Conservation (phyloP, 2,888 invertebrate genomes). For the Horisme vitalbata region DNA sequence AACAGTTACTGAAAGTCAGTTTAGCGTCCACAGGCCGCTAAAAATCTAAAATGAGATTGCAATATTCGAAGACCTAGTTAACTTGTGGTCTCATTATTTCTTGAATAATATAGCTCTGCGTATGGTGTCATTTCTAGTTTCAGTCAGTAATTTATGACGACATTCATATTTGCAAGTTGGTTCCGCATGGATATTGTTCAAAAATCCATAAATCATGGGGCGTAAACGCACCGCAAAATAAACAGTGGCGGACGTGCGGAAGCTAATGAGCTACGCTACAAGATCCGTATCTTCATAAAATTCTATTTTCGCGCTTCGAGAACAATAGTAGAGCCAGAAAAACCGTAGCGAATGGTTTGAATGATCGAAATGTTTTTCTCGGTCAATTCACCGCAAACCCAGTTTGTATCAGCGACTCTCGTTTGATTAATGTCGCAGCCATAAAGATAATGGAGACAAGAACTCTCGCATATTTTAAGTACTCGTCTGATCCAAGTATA, state of each 20-base stretch:
- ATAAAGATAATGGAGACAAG: conserved; percentile 32
- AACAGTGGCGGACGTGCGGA: conserved; percentile 30
- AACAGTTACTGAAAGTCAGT: conserved; percentile 16
- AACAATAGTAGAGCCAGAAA: conserved; percentile 30
- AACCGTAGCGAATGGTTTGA: conserved; percentile 15
- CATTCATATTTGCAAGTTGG: conserved; percentile 11
- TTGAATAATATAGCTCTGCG: not conserved
- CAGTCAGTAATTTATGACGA: conserved; percentile 8
- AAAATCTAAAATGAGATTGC: conserved; percentile 14
- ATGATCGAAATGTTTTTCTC: conserved; percentile 19
- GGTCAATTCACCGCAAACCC: conserved; percentile 20
- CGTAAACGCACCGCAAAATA: conserved; percentile 28
- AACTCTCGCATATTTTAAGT: conserved; percentile 41
- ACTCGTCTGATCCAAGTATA: conserved; percentile 56
- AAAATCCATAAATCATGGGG: conserved; percentile 28
- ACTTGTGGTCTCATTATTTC: conserved; percentile 6
- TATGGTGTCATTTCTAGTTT: not conserved
- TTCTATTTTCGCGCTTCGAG: conserved; percentile 29
- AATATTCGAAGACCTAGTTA: conserved; percentile 5
- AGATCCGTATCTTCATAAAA: conserved; percentile 33
- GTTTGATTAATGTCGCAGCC: conserved; percentile 24
- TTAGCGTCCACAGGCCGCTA: conserved; percentile 6
- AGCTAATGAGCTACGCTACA: conserved; percentile 29
- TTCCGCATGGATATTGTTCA: conserved; percentile 28
- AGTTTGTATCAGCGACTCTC: conserved; percentile 13